Evolutionary conservation across 2,888 invertebrate genomes (phyloP), one percentile per base, ranked within the genome.

Genomic region (Stomorhina lunata): DNA sequence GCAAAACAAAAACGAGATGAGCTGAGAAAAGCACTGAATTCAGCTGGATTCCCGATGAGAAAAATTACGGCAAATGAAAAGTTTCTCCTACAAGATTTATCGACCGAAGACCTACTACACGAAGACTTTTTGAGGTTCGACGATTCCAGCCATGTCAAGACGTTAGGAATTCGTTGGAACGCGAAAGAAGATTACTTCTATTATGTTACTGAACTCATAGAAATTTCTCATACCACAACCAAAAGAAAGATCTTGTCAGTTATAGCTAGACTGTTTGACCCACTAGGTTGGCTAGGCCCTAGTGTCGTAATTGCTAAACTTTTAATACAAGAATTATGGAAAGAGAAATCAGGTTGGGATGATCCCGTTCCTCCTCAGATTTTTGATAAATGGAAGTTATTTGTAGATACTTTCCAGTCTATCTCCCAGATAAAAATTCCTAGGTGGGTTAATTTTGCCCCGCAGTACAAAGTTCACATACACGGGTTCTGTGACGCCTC

Each of bases 21-120:
- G 40, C 20, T 80, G 1, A 61, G 40, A 4, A 1, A 12, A 2
- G 17, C 48, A 0, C 40, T 85, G 4, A 15, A 15, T 7, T 81
- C 81, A 1, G 73, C 77, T 9, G 85, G 81, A 1, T 77, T 84
- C 20, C 10, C 77, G 22, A 22, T 81, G 6, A 43, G 53, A 20
- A 71, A 73, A 10, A 61, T 71, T 2, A 59, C 59, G 1, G 59
- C 71, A 0, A 45, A 71, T 84, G 9, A 48, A 59, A 10, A 69
- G n/a, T n/a, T n/a, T n/a, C 81, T 10, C 83, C n/a, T n/a, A n/a
- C n/a, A n/a, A n/a, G n/a, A n/a, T n/a, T n/a, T n/a, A n/a, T n/a
- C n/a, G n/a, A n/a, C n/a, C n/a, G n/a, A n/a, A n/a, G n/a, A n/a
- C n/a, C n/a, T n/a, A n/a, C n/a, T n/a, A n/a, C n/a, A n/a, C n/a